These are phyloP conservation scores for Trachops cirrhosus DNA, from an alignment of 2,797 vertebrate species.

Conservation along the genomic window DNA sequence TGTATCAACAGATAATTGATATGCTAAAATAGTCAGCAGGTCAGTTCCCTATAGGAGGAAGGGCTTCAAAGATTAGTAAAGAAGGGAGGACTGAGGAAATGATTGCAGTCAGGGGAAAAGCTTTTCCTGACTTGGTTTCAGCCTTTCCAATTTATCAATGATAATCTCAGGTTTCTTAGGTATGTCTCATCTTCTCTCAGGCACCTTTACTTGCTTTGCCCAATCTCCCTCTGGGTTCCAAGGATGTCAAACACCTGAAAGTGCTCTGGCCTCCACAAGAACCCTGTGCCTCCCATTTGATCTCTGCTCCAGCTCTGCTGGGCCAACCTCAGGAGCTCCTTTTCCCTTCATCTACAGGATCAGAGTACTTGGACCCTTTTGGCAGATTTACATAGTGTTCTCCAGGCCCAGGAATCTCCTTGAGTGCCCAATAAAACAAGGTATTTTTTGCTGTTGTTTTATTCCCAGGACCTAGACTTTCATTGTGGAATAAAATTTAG, in stretches of 20 bases:
- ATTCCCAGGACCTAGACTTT: conserved; percentile 53
- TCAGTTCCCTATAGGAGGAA: background rate
- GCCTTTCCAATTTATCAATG: background rate
- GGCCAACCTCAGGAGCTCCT: background rate
- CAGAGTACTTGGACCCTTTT: background rate
- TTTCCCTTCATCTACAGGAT: background rate
- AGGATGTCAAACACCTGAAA: background rate
- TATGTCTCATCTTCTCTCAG: background rate
- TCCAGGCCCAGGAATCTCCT: background rate
- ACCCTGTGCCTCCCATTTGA: background rate
- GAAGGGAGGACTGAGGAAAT: background rate
- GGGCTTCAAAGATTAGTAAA: background rate
- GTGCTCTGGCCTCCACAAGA: background rate
- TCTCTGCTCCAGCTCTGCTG: background rate
- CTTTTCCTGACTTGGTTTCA: background rate
- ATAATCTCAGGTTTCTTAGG: background rate
- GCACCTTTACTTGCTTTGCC: background rate
- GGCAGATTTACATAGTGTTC: background rate
- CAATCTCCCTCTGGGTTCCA: background rate
- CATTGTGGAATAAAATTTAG: conserved; percentile 47
- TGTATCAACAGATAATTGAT: background rate
- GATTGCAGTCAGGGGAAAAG: background rate
- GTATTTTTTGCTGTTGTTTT: conserved; percentile 51
- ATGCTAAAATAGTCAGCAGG: background rate
- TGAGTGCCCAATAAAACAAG: conserved; percentile 55